Base-by-base conservation (phyloP, 2,888 invertebrate genomes). In the Dryomyza anilis region DNA sequence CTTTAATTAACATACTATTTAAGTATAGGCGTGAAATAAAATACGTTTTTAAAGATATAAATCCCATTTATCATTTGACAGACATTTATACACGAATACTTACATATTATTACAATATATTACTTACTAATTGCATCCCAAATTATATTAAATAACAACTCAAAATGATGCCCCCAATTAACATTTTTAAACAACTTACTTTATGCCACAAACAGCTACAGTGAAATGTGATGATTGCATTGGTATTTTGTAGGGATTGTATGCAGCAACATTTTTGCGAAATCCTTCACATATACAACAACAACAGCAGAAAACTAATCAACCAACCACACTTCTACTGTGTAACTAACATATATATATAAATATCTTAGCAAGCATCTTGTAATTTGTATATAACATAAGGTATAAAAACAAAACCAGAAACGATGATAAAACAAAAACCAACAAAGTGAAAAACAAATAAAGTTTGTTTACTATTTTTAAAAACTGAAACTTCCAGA, bases 381-480 rank as follows among this genome's bases (percentile, higher is more conserved):
- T 67, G 66, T 66, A 67, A 64, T 68, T 62, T 70, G 68, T 68
- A 70, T 61, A 70, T 68, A n/a, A 69, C 62, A 53, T 69, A 66
- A 69, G 67, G 63, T 64, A 69, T 67, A 66, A 63, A 63, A 27
- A 63, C 27, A 67, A 62, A 57, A 57, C 53, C 43, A 43, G 19
- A 57, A 60, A 33, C 14, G 12, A 50, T 61, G 29, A 56, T 25
- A 62, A 43, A 59, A 33, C 50, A 43, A 59, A 60, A 63, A 57
- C 56, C 64, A 61, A 63, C 63, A 36, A 48, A 45, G 53, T 67
- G 46, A 19, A 48, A 60, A 69, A 65, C 50, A 63, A 67, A 67
- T 61, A 68, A 63, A 65, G 65, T 64, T 68, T 67, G 63, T 68
- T 64, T 66, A 63, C 66, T 64, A 64, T 68, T 64, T 69, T 58